These are phyloP conservation scores for Myathropa florea DNA, from an alignment of 2,888 invertebrate genomes.

Conservation along the genomic window DNA sequence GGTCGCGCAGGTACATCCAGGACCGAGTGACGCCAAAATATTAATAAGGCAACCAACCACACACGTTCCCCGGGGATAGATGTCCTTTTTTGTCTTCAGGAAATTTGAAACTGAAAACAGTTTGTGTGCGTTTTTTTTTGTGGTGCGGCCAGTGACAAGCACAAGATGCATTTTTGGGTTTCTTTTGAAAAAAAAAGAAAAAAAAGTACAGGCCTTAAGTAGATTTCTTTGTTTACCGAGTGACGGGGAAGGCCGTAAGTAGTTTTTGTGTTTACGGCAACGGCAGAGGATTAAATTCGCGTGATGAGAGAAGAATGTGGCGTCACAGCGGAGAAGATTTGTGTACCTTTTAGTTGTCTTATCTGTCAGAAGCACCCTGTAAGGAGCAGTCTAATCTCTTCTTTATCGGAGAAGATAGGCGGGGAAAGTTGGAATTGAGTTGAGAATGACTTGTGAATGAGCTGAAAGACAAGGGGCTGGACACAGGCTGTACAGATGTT, in stretches of 20 bases:
- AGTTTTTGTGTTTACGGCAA: background rate
- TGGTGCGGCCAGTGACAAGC: background rate
- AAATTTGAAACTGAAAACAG: conserved; percentile 22
- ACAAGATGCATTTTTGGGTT: too few species aligned
- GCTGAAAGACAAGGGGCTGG: background rate
- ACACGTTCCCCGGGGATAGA: conserved; percentile 3
- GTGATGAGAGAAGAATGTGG: background rate
- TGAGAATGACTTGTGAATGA: background rate
- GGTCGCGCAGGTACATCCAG: background rate
- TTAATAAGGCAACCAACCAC: background rate
- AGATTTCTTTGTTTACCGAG: background rate
- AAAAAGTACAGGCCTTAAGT: background rate
- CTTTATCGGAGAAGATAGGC: background rate
- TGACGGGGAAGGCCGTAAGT: background rate
- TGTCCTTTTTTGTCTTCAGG: background rate
- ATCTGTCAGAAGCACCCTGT: background rate
- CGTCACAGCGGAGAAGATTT: background rate
- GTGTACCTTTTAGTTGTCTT: background rate
- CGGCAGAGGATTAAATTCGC: background rate
- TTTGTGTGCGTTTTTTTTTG: background rate
- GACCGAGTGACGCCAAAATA: background rate
- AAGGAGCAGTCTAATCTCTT: background rate
- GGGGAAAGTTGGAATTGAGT: background rate
- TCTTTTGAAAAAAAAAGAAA: background rate
- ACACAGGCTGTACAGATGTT: background rate